Evolutionary conservation across 2,888 invertebrate species (phyloP).

Genomic region (Megalurothrips usitatus): DNA sequence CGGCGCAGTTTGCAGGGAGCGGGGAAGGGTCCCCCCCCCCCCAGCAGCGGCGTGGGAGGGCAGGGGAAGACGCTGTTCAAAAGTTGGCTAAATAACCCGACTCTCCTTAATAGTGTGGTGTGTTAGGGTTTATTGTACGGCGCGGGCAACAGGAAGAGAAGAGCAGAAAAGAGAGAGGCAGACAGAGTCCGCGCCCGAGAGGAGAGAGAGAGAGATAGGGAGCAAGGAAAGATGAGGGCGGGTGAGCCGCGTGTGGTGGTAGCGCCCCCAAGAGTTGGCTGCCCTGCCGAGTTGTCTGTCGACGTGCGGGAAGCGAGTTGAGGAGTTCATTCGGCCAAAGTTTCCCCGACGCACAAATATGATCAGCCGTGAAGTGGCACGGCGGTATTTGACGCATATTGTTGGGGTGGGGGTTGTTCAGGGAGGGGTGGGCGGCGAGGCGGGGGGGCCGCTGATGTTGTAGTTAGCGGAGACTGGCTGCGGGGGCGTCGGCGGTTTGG

Average conservation of each 20-base stretch:
- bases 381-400: slow-evolving; percentile 19
- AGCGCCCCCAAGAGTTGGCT: neutral
- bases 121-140: slow-evolving; percentile 12
- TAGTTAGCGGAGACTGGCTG: neutral
- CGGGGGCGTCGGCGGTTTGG: no score
- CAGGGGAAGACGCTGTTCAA: neutral
- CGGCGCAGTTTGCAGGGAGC: no score
- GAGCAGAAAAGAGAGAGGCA: no score
- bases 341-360: neutral
- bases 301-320: neutral
- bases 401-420: slow-evolving; percentile 7
- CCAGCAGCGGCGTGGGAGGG: neutral
- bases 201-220: no score
- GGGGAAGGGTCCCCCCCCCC: no score
- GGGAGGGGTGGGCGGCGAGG: neutral
- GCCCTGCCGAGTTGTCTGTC: neutral
- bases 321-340: slow-evolving; percentile 9
- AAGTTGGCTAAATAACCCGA: slow-evolving; percentile 12
- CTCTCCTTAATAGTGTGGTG: slow-evolving; percentile 1
- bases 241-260: neutral
- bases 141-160: neutral
- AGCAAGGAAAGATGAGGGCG: no score
- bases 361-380: slow-evolving; percentile 13
- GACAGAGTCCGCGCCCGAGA: no score
- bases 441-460: neutral